Evolutionary conservation across 2,113 vertebrate genomes (phyloP), one percentile per base, ranked within the genome.

Genomic region (Butorides virescens): DNA sequence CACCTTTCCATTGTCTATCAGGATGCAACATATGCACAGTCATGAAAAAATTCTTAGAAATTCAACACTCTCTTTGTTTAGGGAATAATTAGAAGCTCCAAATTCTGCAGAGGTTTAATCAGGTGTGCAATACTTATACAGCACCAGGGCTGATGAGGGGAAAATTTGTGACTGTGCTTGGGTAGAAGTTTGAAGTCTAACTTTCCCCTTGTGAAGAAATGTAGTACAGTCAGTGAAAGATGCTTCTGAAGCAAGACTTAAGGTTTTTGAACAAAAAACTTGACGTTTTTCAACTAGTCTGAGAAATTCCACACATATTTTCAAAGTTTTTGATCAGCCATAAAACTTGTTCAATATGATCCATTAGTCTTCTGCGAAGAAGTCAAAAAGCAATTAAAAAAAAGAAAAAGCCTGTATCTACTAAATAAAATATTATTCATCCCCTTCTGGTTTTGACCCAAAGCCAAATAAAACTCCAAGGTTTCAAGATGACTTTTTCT

Each of bases 391-490:
- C 5, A 26, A 70, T 23, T 22, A 7, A 36, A 67, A 56, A 42
- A 58, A 47, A 37, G 1, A 21, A 66, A 86, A 77, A 29, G 4
- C 5, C 21, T 56, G 39, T 96, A 50, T 93, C 76, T 70, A 62
- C 65, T 90, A 95, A 89, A 91, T 91, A 81, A 88, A 95, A 46
- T 75, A 85, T 92, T 91, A 75, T 78, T 93, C 49, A 81, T 91
- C 52, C 29, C 15, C 56, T 91, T 96, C 80, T 92, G 73, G 23
- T 72, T 96, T 96, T 95, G 81, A 86, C 58, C 29, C 72, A 62
- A 88, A 93, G 94, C 87, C 92, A 96, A 78, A 81, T 86, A 85
- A 93, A 94, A 96, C 90, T 95, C 74, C 44, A 81, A 86, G 10
- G 37, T 86, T 96, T 94, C 77, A 94, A 94, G 85, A 21, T 76